Percentiles rank a stretch among this genome's conserved stretches.
Evolutionary conservation across 2,797 vertebrate genomes (phyloP).

Genomic region (Eleutherodactylus coqui): DNA sequence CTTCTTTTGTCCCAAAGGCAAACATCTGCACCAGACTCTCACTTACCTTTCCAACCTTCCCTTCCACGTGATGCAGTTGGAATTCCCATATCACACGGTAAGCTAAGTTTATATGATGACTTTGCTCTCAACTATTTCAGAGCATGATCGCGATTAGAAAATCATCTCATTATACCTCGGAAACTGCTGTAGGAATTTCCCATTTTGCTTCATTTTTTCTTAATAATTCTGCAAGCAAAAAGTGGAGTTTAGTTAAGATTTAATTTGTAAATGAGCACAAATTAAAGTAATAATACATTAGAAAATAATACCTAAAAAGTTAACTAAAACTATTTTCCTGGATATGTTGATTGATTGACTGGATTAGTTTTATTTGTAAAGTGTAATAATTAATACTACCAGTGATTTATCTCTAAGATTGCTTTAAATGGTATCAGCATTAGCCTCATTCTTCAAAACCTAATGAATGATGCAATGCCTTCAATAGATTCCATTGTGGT

Average conservation of each 20-base stretch:
- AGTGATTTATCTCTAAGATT: too few relatives aligned
- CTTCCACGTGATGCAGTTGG: constrained; percentile 15
- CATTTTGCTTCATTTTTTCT: not conserved
- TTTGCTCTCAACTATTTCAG: constrained; percentile 25
- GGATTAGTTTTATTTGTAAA: too few relatives aligned
- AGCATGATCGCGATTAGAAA: not conserved
- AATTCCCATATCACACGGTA: constrained; percentile 42
- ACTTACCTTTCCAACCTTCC: constrained; percentile 33
- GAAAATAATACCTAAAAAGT: not conserved
- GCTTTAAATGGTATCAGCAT: not conserved
- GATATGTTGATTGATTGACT: too few relatives aligned
- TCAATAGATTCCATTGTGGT: not conserved
- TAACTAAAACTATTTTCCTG: too few relatives aligned
- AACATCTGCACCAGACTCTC: constrained; percentile 36
- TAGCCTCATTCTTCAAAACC: not conserved
- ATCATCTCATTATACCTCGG: not conserved
- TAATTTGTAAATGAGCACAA: not conserved
- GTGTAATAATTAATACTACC: too few relatives aligned
- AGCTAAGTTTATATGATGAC: not conserved
- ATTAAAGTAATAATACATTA: too few relatives aligned
- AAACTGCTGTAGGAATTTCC: not conserved
- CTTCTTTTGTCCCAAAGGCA: constrained; percentile 44
- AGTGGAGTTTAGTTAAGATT: not conserved
- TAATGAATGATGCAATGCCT: not conserved
- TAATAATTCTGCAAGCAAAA: not conserved